phyloP scores from a whole-genome alignment of 2,797 vertebrate genomes.

The Danio jaintianensis region DNA sequence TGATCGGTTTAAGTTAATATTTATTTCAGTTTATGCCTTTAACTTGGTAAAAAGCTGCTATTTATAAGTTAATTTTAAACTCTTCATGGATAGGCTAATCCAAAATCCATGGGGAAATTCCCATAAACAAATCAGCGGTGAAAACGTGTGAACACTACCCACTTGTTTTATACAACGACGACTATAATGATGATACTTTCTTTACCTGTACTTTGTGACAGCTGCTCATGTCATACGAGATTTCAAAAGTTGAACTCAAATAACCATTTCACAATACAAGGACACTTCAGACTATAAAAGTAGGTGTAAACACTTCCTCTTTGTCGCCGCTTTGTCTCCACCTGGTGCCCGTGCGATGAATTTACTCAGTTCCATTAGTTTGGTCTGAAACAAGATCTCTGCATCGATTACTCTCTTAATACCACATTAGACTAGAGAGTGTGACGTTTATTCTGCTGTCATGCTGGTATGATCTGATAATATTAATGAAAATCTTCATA shows the following conservation, averaged over 20 bases:
- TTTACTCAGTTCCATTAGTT: conserved; percentile 45
- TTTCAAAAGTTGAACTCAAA: neutral
- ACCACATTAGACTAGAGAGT: conserved; percentile 12
- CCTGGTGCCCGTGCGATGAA: conserved; percentile 9
- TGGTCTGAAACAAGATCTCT: conserved; percentile 46
- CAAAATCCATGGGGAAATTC: neutral
- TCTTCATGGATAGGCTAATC: neutral
- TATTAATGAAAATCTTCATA: neutral
- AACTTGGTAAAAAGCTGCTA: neutral
- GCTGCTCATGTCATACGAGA: neutral
- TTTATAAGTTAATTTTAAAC: neutral
- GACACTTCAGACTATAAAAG: neutral
- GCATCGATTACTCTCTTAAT: conserved; percentile 51
- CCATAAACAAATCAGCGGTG: neutral
- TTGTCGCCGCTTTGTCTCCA: conserved; percentile 14
- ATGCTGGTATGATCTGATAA: neutral
- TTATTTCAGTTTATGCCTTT: neutral
- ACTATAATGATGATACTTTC: neutral
- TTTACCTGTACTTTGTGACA: neutral
- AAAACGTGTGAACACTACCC: neutral
- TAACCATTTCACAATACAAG: neutral
- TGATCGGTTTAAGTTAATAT: neutral
- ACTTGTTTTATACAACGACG: neutral
- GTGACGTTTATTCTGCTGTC: conserved; percentile 14
- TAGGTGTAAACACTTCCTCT: neutral